Base-by-base conservation (phyloP, 2,113 vertebrate genomes). In the Balaeniceps rex region DNA sequence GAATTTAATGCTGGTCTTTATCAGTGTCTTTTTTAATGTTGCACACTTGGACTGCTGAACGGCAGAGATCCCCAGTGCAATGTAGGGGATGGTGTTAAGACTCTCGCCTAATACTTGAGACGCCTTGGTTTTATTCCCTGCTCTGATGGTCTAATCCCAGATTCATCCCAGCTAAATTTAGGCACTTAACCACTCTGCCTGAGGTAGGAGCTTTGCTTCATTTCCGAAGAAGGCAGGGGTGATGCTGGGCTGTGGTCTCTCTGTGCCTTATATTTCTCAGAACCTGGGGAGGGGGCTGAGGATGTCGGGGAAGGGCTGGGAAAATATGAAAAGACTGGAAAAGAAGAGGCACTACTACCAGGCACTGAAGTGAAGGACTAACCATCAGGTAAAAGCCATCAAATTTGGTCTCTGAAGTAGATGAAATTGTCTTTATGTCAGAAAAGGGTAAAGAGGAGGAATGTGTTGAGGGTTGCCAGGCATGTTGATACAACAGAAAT, bases 151-250 rank as follows among this genome's bases (percentile, higher is more conserved):
- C 76, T 97, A 95, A 96, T 94, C 95, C 90, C 64, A 93, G 92
- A 75, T 71, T 95, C 95, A 95, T 84, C 86, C 60, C 83, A 71
- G 94, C 95, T 97, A 96, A 97, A 97, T 96, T 97, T 96, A 96
- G 94, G 93, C 72, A 55, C 81, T 90, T 87, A 87, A 63, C 77
- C 83, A 82, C 71, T 90, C 65, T 94, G 83, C 21, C 60, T 91
- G 87, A 84, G 75, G 29, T 60, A 95, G 77, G 19, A 96, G 89
- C 80, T 94, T 91, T 93, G 14, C 42, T 81, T 84, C 60, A 42
- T 87, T 83, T 84, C 55, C 5, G 0, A 46, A 83, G 38, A 38
- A 94, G 40, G 31, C 71, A 49, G 58, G 75, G 31, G 57, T 88
- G 83, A 64, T 5, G 8, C 19, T 70, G 68, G 23, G 10, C 15